Evolutionary conservation across 2,797 vertebrate genomes (phyloP), one percentile per base, ranked within the genome.

Genomic region (Notolabrus celidotus): DNA sequence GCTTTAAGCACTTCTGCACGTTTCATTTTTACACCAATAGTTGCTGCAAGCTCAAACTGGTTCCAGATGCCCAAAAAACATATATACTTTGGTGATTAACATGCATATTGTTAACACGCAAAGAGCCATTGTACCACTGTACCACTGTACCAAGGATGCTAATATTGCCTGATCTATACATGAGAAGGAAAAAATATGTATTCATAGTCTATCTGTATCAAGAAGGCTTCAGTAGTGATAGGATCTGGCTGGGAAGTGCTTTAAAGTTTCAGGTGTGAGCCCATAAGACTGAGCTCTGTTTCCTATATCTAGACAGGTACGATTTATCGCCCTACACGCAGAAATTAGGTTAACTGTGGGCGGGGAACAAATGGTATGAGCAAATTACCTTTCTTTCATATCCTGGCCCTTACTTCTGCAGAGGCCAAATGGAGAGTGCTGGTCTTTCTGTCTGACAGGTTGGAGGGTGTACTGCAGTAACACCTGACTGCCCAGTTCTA

Each of bases 281-380:
- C 42, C 49, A 69, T 57, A 45, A 71, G 50, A 57, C 31, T 52
- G 50, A 53, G 64, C 62, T 64, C 31, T 71, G 71, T 69, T 63
- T 39, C 19, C 36, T 47, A 31, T 77, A 59, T 67, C 42, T 56
- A 56, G 77, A 77, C 73, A 76, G 63, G 59, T 23, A 33, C 36
- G 41, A 77, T 62, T 79, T 68, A 78, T 57, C 64, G 67, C 59
- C 61, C 57, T 59, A 58, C 52, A 71, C 73, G 61, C 46, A 82
- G 54, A 77, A 87, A 86, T 75, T 68, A 75, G 80, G 78, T 84
- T 84, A 84, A 74, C 67, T 74, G 47, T 55, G 34, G 29, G 20
- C 45, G 29, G 33, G 17, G 31, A 49, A 0, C 31, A 74, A 77
- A 4, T 11, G 22, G 46, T 36, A 73, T 79, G 71, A 74, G 80